A percentile compares a stretch with the other conserved stretches of the same genome.
phyloP scores from a whole-genome alignment of 1,140 invertebrate species.

The Luehdorfia chinensis region DNA sequence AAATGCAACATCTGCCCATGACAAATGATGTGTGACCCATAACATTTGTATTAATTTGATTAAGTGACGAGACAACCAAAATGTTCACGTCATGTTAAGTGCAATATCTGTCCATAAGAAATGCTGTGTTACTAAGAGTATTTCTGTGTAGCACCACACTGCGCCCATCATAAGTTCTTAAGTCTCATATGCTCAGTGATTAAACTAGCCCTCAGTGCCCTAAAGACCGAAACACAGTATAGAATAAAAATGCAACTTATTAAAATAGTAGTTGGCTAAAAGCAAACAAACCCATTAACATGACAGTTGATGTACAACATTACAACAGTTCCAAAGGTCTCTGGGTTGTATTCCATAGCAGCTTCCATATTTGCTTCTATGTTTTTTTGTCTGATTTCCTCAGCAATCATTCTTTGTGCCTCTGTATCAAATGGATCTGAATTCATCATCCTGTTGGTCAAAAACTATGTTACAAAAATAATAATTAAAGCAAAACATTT shows the following conservation, averaged over 20 bases:
- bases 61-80: no score
- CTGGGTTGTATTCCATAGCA: constrained; percentile 98
- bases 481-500: no score
- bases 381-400: constrained; percentile 96
- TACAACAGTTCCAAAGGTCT: constrained; percentile 97
- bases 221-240: no score
- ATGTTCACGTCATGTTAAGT: background rate
- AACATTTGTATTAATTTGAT: no score
- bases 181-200: no score
- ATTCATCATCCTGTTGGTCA: constrained; percentile 84
- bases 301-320: constrained; percentile 98
- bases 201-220: no score
- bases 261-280: background rate
- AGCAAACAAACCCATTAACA: constrained; percentile 87
- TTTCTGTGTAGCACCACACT: no score
- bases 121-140: no score
- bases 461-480: background rate
- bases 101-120: no score
- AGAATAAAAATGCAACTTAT: background rate
- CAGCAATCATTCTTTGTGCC: constrained; percentile 95
- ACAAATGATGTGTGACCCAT: no score
- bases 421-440: constrained; percentile 97
- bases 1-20: no score
- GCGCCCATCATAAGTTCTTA: no score
- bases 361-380: constrained; percentile 99